Evolutionary conservation across 2,888 invertebrate species (phyloP).

Genomic region (Papilio demoleus): DNA sequence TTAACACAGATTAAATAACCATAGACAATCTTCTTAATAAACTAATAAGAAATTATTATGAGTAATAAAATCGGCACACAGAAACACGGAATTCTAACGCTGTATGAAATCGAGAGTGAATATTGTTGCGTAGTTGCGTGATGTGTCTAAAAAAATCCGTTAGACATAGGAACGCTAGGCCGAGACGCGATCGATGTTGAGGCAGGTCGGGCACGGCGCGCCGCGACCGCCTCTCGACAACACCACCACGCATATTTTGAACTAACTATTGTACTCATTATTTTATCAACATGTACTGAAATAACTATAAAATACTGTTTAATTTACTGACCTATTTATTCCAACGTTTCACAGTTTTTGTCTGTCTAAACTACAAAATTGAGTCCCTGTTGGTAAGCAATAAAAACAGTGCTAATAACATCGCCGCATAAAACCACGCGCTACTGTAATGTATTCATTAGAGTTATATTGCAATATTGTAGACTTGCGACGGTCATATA

Average conservation of each 20-base stretch:
- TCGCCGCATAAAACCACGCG: neutral
- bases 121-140: slow-evolving; percentile 32
- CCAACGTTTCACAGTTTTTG: neutral
- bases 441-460: slow-evolving; percentile 19
- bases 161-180: slow-evolving; percentile 53
- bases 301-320: too few species aligned
- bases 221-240: slow-evolving; percentile 47
- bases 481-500: slow-evolving; percentile 7
- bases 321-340: neutral
- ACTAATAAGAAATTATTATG: neutral
- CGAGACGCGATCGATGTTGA: slow-evolving; percentile 74
- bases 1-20: neutral
- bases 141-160: slow-evolving; percentile 48
- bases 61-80: neutral
- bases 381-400: slow-evolving; percentile 2
- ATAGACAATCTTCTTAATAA: neutral
- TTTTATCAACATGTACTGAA: neutral
- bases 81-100: neutral
- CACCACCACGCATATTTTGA: neutral
- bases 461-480: slow-evolving; percentile 17
- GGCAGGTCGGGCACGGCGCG: slow-evolving; percentile 70
- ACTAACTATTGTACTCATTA: neutral
- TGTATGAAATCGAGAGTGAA: slow-evolving; percentile 17
- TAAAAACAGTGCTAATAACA: slow-evolving; percentile 25
- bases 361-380: neutral